phyloP scores from a whole-genome alignment of 2,113 vertebrate genomes.

The Charadrius vociferus region DNA sequence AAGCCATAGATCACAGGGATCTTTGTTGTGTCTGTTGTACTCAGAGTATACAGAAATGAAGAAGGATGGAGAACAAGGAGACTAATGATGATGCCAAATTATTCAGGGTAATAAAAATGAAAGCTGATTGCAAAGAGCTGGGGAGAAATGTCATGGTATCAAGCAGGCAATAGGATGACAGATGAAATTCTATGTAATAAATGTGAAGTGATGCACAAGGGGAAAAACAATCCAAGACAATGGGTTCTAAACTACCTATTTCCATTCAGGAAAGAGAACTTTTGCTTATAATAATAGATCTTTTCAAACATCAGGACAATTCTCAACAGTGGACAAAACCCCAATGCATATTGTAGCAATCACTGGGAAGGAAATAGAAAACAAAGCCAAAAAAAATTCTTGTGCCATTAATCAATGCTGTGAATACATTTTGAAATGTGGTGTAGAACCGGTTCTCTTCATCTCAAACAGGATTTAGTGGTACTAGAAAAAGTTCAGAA shows the following conservation, averaged over 20 bases:
- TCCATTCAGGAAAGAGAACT: background rate
- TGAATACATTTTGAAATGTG: background rate
- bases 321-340: background rate
- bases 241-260: background rate
- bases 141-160: background rate
- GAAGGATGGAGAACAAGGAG: background rate
- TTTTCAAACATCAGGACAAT: background rate
- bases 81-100: background rate
- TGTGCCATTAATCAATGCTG: background rate
- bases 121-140: background rate
- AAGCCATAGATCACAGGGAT: background rate
- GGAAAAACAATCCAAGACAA: background rate
- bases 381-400: background rate
- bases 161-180: background rate
- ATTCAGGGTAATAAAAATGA: background rate
- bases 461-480: background rate
- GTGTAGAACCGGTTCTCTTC: background rate
- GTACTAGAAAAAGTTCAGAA: background rate
- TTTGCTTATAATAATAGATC: background rate
- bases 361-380: background rate
- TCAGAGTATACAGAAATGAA: background rate
- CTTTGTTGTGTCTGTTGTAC: background rate
- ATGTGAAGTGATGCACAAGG: background rate
- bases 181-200: background rate
- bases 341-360: background rate